phyloP scores from a whole-genome alignment of 2,113 vertebrate genomes.

The Aegotheles bennettii region DNA sequence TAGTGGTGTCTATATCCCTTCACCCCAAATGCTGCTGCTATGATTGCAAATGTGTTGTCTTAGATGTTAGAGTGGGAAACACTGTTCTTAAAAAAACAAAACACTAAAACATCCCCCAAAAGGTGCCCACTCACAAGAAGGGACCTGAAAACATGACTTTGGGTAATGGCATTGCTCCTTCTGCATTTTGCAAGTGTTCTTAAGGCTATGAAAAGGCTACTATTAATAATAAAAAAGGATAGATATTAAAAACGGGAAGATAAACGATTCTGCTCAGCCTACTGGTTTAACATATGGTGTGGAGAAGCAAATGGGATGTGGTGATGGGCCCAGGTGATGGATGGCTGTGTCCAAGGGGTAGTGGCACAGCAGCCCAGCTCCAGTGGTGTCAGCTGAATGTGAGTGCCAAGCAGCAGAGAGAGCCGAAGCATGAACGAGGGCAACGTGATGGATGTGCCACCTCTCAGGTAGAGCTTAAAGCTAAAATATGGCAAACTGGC shows the following conservation, averaged over 20 bases:
- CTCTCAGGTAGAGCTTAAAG: not conserved
- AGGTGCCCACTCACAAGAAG: not conserved
- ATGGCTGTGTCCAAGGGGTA: not conserved
- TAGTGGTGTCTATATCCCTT: not conserved
- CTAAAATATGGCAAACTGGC: not conserved
- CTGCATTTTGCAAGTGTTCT: not conserved
- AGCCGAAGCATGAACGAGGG: not conserved
- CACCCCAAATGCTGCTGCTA: not conserved
- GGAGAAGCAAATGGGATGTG: not conserved
- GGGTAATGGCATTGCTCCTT: not conserved
- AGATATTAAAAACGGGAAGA: not conserved
- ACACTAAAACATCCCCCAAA: not conserved
- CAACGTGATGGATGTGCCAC: fast-evolving
- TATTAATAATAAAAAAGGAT: not conserved
- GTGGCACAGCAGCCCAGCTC: not conserved
- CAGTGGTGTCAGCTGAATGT: not conserved
- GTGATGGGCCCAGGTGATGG: not conserved
- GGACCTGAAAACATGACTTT: not conserved
- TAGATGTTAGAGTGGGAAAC: not conserved
- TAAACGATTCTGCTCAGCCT: not conserved
- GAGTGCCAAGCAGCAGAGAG: not conserved
- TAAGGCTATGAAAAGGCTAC: not conserved
- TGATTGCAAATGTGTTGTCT: not conserved
- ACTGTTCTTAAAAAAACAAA: not conserved
- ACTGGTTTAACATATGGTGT: not conserved